Evolutionary conservation across 2,113 vertebrate species (phyloP), one percentile per base, ranked within the genome.

Genomic region (Xenopus borealis): DNA sequence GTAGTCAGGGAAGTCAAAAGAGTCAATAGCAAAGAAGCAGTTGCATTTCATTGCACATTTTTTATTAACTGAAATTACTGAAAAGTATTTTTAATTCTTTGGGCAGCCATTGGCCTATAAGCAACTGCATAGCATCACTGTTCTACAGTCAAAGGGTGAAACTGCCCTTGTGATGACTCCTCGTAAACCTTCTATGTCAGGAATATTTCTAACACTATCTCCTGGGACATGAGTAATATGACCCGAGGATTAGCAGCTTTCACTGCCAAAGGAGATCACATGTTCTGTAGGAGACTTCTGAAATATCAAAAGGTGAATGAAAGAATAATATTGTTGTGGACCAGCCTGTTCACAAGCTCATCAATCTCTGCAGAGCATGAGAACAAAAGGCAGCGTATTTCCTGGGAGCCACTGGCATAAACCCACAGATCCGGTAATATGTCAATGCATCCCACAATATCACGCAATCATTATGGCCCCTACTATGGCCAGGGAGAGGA

Each of bases 231-330:
- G 45, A 67, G 65, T 67, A 67, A 67, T 67, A 67, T 50, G 65
- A 67, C 65, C 65, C 45, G 20, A 2, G 46, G 65, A 67, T 67
- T 47, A 67, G 19, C 76, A 33, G 69, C 62, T 65, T 71, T 69
- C 65, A 80, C 20, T 78, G 76, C 62, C 75, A 78, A 74, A 64
- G 79, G 72, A 20, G 7, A 78, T 67, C 78, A 50, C 0, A 0
- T 1, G 27, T 59, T n/a, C 12, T 19, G 46, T 68, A 16, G 16
- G 52, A n/a, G 20, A 20, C 0, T 0, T 47, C 74, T 47, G 19
- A 33, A 53, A 55, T 62, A 72, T 52, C 46, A 53, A 19, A 52
- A 50, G 69, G 45, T 0, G 45, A 12, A n/a, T 7, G 61, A 50
- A 50, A 27, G 57, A 47, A 2, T 4, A 53, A 62, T 62, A 10